Conservation (phyloP, 2,888 invertebrate species). For the Diloba caeruleocephala region DNA sequence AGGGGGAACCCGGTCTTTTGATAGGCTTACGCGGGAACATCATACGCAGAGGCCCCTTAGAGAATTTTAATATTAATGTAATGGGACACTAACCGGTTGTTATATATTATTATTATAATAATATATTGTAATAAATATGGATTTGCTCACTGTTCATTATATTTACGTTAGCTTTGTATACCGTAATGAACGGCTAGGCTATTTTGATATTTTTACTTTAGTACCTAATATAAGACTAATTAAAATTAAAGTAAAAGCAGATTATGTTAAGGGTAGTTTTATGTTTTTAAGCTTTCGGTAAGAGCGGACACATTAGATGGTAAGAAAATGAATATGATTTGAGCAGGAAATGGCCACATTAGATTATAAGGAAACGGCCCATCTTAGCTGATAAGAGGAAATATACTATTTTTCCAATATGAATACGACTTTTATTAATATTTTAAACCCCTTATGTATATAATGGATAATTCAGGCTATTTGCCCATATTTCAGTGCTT, state of each 20-base stretch:
- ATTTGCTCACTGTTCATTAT: background rate
- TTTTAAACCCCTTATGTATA: background rate
- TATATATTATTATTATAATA: no score
- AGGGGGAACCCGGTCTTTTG: no score
- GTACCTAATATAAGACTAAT: slow-evolving; percentile 59
- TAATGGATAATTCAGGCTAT: no score
- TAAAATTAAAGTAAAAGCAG: slow-evolving; percentile 40
- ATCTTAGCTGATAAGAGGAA: slow-evolving; percentile 51
- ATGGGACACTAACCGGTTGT: no score
- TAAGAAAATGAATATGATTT: slow-evolving; percentile 42
- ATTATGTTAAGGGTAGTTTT: slow-evolving; percentile 47
- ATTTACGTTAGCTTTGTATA: slow-evolving; percentile 49
- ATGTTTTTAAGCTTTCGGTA: slow-evolving; percentile 54
- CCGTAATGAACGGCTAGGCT: slow-evolving; percentile 49
- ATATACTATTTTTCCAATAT: slow-evolving; percentile 54
- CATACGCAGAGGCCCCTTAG: no score
- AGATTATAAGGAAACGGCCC: slow-evolving; percentile 43
- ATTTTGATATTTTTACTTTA: slow-evolving; percentile 46
- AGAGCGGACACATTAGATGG: slow-evolving; percentile 51
- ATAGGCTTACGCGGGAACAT: no score
- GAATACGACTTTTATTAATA: slow-evolving; percentile 38
- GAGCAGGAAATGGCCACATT: slow-evolving; percentile 33
- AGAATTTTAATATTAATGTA: no score
- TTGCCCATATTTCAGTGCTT: no score
- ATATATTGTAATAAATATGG: no score